These are phyloP conservation scores for Aspidapion aeneum DNA, from an alignment of 2,888 invertebrate genomes.

Conservation along the genomic window DNA sequence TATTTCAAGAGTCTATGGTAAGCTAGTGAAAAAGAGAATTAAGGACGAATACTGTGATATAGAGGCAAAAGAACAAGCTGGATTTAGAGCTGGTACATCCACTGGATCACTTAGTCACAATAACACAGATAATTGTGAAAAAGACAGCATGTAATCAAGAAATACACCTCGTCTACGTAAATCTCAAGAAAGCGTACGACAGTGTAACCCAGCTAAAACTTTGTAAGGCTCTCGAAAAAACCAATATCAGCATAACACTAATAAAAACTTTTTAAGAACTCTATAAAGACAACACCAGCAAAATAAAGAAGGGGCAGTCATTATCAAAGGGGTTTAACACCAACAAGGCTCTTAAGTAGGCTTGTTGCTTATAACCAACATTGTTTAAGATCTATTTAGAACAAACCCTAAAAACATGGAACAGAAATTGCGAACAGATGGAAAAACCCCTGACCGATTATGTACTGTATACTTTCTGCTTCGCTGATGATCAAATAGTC, in stretches of 20 bases:
- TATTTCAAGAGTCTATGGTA: background rate
- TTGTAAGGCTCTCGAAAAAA: background rate
- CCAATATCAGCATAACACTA: background rate
- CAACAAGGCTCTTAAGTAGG: background rate
- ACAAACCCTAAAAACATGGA: no score
- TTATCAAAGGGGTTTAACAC: background rate
- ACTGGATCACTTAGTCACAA: background rate
- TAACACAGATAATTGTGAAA: background rate
- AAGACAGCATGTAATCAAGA: no score
- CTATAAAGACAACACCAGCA: background rate
- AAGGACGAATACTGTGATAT: conserved; percentile 7
- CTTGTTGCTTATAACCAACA: background rate
- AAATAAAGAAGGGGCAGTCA: background rate
- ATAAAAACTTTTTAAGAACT: background rate
- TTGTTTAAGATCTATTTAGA: no score
- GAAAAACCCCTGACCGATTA: background rate
- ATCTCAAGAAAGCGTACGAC: background rate
- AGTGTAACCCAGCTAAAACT: background rate
- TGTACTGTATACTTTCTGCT: background rate
- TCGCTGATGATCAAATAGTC: background rate
- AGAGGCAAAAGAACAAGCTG: conserved; percentile 7
- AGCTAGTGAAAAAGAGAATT: background rate
- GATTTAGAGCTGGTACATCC: background rate
- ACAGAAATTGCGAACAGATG: background rate
- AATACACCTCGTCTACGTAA: background rate